phyloP scores from a whole-genome alignment of 2,797 vertebrate species.

The Euthynnus affinis region DNA sequence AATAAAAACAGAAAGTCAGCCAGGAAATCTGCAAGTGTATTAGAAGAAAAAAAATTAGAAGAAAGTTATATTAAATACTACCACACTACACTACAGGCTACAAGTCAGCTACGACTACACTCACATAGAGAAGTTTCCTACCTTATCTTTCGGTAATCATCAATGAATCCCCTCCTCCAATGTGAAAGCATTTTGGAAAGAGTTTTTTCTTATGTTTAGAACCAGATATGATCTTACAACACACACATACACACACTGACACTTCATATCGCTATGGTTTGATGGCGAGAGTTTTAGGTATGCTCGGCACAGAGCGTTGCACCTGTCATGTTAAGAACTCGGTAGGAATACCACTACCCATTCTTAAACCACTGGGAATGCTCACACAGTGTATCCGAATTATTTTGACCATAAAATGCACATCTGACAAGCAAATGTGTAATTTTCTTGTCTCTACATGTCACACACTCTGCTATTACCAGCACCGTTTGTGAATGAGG shows the following conservation, averaged over 20 bases:
- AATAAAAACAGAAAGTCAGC: not conserved
- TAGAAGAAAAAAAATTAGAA: no score
- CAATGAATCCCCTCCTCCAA: constrained; percentile 73
- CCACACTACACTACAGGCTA: not conserved
- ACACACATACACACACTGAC: constrained; percentile 30
- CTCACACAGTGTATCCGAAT: not conserved
- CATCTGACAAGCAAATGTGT: constrained; percentile 18
- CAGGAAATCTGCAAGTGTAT: not conserved
- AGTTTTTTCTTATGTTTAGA: constrained; percentile 62
- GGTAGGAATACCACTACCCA: not conserved
- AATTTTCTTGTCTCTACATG: not conserved
- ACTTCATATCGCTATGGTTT: constrained; percentile 1
- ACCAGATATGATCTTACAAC: constrained; percentile 24
- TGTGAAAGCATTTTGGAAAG: constrained; percentile 75
- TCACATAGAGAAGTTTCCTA: constrained; percentile 48
- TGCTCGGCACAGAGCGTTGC: not conserved
- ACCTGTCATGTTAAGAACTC: not conserved
- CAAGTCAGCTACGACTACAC: not conserved
- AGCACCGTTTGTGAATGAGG: not conserved
- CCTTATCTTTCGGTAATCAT: constrained; percentile 76
- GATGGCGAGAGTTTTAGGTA: constrained; percentile 9
- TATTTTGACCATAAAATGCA: constrained; percentile 16
- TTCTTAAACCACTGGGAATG: not conserved
- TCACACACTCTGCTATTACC: not conserved
- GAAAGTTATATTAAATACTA: not conserved